Evolutionary conservation across 2,113 vertebrate genomes (phyloP).

Genomic region (Vombatus ursinus): DNA sequence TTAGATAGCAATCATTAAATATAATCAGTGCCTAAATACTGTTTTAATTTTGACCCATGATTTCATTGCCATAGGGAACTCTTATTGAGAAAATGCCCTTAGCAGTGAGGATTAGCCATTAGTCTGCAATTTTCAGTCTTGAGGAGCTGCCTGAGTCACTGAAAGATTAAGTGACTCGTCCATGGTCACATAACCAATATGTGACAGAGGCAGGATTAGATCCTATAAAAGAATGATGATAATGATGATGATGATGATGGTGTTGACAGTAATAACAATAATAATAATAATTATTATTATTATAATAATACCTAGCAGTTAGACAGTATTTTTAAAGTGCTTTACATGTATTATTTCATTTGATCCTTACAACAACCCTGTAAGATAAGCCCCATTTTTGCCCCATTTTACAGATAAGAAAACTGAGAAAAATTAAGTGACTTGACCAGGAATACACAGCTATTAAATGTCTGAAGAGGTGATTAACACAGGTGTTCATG

Average conservation of each 20-base stretch:
- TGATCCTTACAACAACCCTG: not conserved
- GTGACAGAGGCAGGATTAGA: not conserved
- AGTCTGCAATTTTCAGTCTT: not conserved
- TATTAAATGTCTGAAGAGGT: not conserved
- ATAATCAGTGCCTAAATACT: not conserved
- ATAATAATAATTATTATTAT: no score
- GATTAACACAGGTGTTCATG: not conserved
- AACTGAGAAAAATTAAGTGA: not conserved
- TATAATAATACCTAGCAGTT: not conserved
- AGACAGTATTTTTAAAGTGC: not conserved
- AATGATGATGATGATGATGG: not conserved
- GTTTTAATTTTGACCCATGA: not conserved
- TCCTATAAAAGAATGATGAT: not conserved
- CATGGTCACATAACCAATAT: not conserved
- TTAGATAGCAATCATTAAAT: not conserved
- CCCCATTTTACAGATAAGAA: not conserved
- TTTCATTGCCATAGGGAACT: not conserved
- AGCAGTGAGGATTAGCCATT: not conserved
- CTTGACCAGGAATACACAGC: not conserved
- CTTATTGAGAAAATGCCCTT: not conserved
- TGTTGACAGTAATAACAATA: not conserved
- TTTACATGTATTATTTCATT: not conserved
- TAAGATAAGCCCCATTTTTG: not conserved
- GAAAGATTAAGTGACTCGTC: not conserved
- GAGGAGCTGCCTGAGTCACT: not conserved